Percentiles rank a stretch among this genome's conserved stretches.
These are phyloP conservation scores for Synergus japonicus DNA, from an alignment of 2,888 invertebrate genomes.

Conservation along the genomic window DNA sequence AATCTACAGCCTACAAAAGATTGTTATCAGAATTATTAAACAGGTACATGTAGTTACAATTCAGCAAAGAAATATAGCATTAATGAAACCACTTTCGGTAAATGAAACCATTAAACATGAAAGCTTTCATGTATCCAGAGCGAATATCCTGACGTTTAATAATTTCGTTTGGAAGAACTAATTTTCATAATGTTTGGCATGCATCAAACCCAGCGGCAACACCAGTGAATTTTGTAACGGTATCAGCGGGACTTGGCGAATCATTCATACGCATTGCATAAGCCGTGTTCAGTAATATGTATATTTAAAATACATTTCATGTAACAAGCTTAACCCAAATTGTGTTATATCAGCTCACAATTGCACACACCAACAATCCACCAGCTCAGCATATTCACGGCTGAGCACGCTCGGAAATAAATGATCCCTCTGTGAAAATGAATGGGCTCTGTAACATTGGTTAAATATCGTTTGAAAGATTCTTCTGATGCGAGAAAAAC, in stretches of 20 bases:
- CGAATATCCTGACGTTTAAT: conserved; percentile 12
- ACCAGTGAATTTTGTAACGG: conserved; percentile 10
- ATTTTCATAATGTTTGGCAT: conserved; percentile 31
- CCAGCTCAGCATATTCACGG: conserved; percentile 16
- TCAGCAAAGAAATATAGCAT: not conserved
- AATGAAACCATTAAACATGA: conserved; percentile 16
- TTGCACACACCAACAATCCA: conserved; percentile 19
- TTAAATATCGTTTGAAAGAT: conserved; percentile 21
- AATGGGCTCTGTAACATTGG: not conserved
- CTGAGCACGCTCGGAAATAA: conserved; percentile 20
- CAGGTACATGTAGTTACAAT: conserved; percentile 1
- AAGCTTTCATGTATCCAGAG: not conserved
- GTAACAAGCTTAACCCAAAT: conserved; percentile 28
- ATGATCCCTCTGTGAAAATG: conserved; percentile 26
- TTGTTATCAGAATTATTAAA: conserved; percentile 3
- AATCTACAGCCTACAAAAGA: not conserved
- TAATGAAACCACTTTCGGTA: conserved; percentile 4
- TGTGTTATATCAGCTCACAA: conserved; percentile 29
- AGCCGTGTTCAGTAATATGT: conserved; percentile 15
- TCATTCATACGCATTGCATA: conserved; percentile 15
- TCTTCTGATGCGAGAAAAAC: conserved; percentile 4
- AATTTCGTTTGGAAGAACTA: conserved; percentile 3
- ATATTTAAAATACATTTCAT: conserved; percentile 32
- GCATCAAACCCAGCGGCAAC: not conserved
- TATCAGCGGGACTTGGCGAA: not conserved